Evolutionary conservation across 2,888 invertebrate species (phyloP).

Genomic region (Meganola albula): DNA sequence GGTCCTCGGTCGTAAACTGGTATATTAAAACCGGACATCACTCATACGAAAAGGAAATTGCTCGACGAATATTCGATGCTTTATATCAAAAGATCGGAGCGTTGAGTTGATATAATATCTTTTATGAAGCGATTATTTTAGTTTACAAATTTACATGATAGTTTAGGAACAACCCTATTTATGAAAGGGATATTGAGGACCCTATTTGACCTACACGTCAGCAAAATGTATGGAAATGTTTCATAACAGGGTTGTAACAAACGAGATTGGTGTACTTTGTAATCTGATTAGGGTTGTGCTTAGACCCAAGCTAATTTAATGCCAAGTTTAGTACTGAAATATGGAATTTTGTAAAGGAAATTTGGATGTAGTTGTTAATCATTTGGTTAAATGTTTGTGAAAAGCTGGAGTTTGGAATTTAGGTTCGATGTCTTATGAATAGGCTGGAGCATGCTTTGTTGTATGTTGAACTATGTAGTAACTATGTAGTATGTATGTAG

Average conservation of each 20-base stretch:
- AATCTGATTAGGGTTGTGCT: conserved; percentile 11
- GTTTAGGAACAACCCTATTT: conserved; percentile 23
- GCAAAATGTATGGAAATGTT: conserved; percentile 13
- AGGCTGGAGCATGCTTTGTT: too few species aligned
- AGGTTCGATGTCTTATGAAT: too few species aligned
- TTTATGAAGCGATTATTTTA: conserved; percentile 23
- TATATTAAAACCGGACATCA: too few species aligned
- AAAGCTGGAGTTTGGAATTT: too few species aligned
- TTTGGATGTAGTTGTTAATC: conserved; percentile 4
- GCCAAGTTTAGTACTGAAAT: too few species aligned
- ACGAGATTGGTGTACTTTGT: conserved; percentile 12
- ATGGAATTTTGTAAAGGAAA: too few species aligned
- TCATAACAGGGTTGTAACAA: conserved; percentile 11
- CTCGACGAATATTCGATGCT: conserved; percentile 20
- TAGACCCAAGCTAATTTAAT: too few species aligned
- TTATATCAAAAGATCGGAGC: conserved; percentile 16
- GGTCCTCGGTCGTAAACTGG: too few species aligned
- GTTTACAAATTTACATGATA: conserved; percentile 28
- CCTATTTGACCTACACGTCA: conserved; percentile 14
- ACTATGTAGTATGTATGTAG: too few species aligned
- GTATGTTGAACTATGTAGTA: too few species aligned
- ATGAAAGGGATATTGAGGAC: conserved; percentile 11
- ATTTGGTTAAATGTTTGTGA: too few species aligned
- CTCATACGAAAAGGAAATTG: conserved; percentile 17
- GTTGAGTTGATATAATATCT: conserved; percentile 14